Evolutionary conservation across 2,797 vertebrate genomes (phyloP).

Genomic region (Chiroxiphia lanceolata): DNA sequence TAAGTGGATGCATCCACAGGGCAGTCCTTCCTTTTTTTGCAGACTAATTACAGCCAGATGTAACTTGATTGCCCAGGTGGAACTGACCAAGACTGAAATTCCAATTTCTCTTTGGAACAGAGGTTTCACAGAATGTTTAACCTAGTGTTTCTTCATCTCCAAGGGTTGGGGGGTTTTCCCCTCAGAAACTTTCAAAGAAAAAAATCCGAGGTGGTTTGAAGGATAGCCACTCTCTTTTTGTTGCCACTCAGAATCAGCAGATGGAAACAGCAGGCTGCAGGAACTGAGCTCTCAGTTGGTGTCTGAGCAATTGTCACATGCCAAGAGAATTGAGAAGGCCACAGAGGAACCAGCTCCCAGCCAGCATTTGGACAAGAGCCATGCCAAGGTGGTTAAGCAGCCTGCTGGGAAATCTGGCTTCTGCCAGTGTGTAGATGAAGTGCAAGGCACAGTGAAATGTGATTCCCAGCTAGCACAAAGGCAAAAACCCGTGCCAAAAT

Average conservation of each 20-base stretch:
- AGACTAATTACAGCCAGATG: constrained; percentile 26
- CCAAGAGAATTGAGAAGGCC: constrained; percentile 62
- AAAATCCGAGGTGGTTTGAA: constrained; percentile 2
- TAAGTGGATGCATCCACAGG: neutral
- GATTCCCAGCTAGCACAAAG: constrained; percentile 21
- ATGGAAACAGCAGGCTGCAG: constrained; percentile 62
- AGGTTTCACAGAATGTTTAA: neutral
- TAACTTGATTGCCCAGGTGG: neutral
- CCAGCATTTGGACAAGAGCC: constrained; percentile 26
- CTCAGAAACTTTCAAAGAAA: neutral
- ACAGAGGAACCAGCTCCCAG: constrained; percentile 40
- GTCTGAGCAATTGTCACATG: constrained; percentile 33
- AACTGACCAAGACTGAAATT: neutral
- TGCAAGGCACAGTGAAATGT: constrained; percentile 33
- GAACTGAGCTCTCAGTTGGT: constrained; percentile 49
- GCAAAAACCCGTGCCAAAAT: constrained; percentile 10
- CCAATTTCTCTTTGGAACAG: neutral
- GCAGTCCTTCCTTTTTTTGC: neutral
- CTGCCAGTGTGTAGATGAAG: constrained; percentile 30
- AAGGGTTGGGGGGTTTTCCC: neutral
- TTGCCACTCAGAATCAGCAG: constrained; percentile 32
- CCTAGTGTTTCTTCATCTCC: neutral
- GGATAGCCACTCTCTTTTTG: constrained; percentile 26
- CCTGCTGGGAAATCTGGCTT: constrained; percentile 48
- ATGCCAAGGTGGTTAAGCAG: constrained; percentile 57